phyloP scores from a whole-genome alignment of 2,113 vertebrate species.

The Malurus elegans region DNA sequence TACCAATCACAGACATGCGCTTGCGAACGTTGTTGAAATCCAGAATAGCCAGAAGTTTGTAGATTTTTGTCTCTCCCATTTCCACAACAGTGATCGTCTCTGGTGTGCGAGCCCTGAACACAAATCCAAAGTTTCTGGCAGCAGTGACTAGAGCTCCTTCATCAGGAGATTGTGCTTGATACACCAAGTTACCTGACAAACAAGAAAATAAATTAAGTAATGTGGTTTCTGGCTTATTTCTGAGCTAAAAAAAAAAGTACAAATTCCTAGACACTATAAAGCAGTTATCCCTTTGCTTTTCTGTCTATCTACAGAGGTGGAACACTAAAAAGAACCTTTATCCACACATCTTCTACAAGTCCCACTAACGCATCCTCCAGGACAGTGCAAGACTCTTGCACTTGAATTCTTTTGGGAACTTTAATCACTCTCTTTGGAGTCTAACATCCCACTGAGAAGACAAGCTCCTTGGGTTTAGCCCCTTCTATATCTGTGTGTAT shows the following conservation, averaged over 20 bases:
- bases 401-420: neutral
- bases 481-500: neutral
- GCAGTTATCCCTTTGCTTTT: neutral
- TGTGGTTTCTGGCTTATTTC: neutral
- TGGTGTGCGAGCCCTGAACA: slow-evolving; percentile 87
- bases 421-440: neutral
- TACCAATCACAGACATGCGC: slow-evolving; percentile 96
- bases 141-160: slow-evolving; percentile 94
- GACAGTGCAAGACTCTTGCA: neutral
- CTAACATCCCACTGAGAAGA: neutral
- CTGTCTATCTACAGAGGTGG: neutral
- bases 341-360: neutral
- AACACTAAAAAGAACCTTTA: neutral
- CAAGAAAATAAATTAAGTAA: neutral
- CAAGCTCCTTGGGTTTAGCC: neutral
- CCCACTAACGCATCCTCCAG: neutral
- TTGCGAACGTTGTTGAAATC: slow-evolving; percentile 94
- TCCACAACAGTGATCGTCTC: slow-evolving; percentile 85
- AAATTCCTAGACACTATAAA: neutral
- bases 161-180: slow-evolving; percentile 97
- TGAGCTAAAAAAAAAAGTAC: neutral
- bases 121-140: slow-evolving; percentile 93
- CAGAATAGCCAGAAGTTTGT: slow-evolving; percentile 87
- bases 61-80: slow-evolving; percentile 81
- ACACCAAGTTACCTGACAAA: slow-evolving; percentile 80